Evolutionary conservation across 2,797 vertebrate species (phyloP).

Genomic region (Pangasius sanitwongsei): DNA sequence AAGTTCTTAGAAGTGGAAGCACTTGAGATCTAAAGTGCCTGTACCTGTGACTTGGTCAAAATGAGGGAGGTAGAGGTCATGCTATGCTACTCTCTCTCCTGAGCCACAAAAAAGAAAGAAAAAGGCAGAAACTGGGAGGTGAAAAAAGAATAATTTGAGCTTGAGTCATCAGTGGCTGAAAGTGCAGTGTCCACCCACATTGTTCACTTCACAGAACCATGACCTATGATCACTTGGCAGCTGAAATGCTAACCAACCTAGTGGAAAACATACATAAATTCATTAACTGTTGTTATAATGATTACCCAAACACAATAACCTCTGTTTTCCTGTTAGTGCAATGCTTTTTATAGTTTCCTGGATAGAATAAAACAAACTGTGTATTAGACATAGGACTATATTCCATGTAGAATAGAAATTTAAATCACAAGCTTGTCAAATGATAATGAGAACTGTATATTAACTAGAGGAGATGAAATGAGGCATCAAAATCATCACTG

Average conservation of each 20-base stretch:
- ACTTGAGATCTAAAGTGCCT: conserved; percentile 1
- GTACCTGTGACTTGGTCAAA: not conserved
- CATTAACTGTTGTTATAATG: conserved; percentile 8
- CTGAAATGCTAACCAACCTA: not conserved
- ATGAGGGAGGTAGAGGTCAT: not conserved
- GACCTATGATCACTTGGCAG: not conserved
- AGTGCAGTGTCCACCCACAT: conserved; percentile 13
- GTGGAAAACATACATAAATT: not conserved
- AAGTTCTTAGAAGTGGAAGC: conserved; percentile 8
- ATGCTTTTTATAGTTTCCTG: not conserved
- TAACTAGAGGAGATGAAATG: not conserved
- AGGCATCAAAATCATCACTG: conserved; percentile 28
- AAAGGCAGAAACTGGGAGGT: not conserved
- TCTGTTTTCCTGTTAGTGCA: not conserved
- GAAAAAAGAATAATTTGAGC: not conserved
- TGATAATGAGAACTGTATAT: not conserved
- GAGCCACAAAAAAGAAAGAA: not conserved
- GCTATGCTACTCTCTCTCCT: not conserved
- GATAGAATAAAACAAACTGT: not conserved
- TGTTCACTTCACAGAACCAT: not conserved
- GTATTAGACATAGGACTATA: not conserved
- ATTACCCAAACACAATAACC: conserved; percentile 20
- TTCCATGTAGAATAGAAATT: not conserved
- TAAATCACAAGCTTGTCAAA: not conserved
- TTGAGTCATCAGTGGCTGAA: not conserved